These are phyloP conservation scores for Danaus plexippus DNA, from an alignment of 1,140 invertebrate species.

Conservation along the genomic window DNA sequence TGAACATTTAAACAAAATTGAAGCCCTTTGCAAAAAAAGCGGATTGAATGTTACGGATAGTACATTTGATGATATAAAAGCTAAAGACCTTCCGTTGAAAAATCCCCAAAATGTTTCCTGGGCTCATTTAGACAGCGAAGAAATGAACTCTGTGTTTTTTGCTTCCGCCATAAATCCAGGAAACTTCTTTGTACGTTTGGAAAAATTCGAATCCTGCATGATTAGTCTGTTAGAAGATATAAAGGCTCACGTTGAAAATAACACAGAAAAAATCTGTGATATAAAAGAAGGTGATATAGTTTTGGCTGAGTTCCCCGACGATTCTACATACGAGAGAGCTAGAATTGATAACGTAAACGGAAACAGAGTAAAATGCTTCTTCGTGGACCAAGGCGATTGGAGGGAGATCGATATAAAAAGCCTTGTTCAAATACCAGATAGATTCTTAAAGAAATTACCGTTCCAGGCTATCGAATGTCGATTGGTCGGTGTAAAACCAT, in stretches of 20 bases:
- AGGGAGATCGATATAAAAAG: slow-evolving; percentile 31
- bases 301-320: slow-evolving; percentile 56
- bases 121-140: slow-evolving; percentile 53
- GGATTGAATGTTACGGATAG: slow-evolving; percentile 12
- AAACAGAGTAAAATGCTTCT: slow-evolving; percentile 55
- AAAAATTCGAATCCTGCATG: slow-evolving; percentile 48
- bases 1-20: slow-evolving; percentile 41
- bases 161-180: slow-evolving; percentile 35
- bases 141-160: slow-evolving; percentile 44
- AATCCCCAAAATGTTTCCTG: slow-evolving; percentile 33
- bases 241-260: slow-evolving; percentile 37
- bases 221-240: slow-evolving; percentile 46
- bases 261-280: slow-evolving; percentile 9
- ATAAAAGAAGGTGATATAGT: slow-evolving; percentile 45
- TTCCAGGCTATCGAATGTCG: slow-evolving; percentile 69
- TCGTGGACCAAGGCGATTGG: slow-evolving; percentile 64
- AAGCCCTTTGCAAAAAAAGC: slow-evolving; percentile 28
- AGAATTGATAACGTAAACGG: slow-evolving; percentile 41
- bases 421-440: slow-evolving; percentile 42
- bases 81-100: slow-evolving; percentile 17
- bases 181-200: slow-evolving; percentile 46
- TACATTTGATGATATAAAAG: slow-evolving; percentile 5
- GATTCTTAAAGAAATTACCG: slow-evolving; percentile 48
- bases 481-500: slow-evolving; percentile 48
- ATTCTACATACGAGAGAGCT: slow-evolving; percentile 49